A percentile compares a stretch with the other conserved stretches of the same genome.
phyloP scores from a whole-genome alignment of 2,113 vertebrate species.

The Caranx ignobilis region DNA sequence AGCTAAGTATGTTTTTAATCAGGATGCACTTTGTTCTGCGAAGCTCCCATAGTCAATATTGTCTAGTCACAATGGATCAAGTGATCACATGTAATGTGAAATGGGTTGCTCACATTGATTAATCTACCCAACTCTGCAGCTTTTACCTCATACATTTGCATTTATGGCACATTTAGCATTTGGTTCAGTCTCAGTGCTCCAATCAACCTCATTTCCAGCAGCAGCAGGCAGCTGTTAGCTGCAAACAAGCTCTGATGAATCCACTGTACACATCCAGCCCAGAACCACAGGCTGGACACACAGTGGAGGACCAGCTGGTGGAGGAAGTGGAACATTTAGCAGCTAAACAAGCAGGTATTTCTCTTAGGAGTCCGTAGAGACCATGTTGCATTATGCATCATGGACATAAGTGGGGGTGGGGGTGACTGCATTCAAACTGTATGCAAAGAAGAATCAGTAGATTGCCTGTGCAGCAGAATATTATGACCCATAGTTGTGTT shows the following conservation, averaged over 20 bases:
- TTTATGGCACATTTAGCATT: slow-evolving; percentile 2
- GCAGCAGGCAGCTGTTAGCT: neutral
- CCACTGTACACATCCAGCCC: neutral
- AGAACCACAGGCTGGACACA: neutral
- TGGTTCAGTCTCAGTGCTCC: neutral
- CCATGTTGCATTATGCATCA: neutral
- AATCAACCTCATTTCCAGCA: neutral
- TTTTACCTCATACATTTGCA: slow-evolving; percentile 1
- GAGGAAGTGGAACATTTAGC: neutral
- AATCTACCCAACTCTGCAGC: neutral
- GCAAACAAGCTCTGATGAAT: slow-evolving; percentile 1
- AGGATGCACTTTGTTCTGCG: neutral
- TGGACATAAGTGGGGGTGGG: too few relatives aligned
- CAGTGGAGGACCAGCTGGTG: neutral
- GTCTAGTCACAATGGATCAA: neutral
- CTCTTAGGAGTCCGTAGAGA: neutral
- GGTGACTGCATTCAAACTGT: neutral
- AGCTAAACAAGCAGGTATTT: neutral
- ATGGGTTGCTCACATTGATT: neutral
- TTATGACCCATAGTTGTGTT: too few relatives aligned
- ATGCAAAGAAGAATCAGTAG: too few relatives aligned
- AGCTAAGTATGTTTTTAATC: slow-evolving; percentile 6
- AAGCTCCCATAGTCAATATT: neutral
- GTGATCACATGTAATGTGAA: neutral
- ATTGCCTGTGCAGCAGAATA: too few relatives aligned